Base-by-base conservation (phyloP, 1,140 invertebrate genomes). In the Radopholus similis region DNA sequence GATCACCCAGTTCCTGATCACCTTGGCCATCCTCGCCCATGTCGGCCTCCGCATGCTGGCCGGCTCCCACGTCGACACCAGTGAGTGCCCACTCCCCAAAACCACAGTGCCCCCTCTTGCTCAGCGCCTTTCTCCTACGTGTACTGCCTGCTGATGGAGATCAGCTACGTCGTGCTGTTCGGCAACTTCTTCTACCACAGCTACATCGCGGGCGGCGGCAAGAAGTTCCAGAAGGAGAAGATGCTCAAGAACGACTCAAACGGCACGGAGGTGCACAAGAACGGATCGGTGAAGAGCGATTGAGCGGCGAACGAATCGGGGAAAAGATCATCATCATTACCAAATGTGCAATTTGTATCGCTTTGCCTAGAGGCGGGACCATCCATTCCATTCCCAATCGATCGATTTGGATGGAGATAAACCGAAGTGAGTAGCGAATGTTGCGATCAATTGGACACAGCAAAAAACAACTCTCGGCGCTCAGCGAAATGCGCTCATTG, bases 1-100 rank as follows among this genome's bases (percentile, higher is more conserved):
- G 83, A 86, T 97, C n/a, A 86, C 88, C 1, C 95, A 97, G 85
- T 97, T 98, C 93, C 87, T 96, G 21, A 87, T 95, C 66, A 95
- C 95, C 0, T 91, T 90, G 84, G 86, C 87, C 23, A 90, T 97
- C 72, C 95, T 95, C 83, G 86, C 94, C 53, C 92, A 89, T 63
- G 91, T 91, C 26, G 86, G 85, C 23, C 83, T 85, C 60, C 68
- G 73, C 9, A 67, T 70, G 34, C 82, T 84, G 13, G 68, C 76
- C 55, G 77, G 78, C 56, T 85, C 84, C 66, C 71, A 83, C 5
- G 82, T 85, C 44, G 83, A 82, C 23, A 81, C 82, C 34, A 86
- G 84, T 66, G 77, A 85, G 49, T 71, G 71, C 47, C 83, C 54
- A 65, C 80, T 15, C 85, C 85, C 85, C 71, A 77, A 79, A 49